phyloP scores from a whole-genome alignment of 2,888 invertebrate genomes.

The Drosophila anomalata region DNA sequence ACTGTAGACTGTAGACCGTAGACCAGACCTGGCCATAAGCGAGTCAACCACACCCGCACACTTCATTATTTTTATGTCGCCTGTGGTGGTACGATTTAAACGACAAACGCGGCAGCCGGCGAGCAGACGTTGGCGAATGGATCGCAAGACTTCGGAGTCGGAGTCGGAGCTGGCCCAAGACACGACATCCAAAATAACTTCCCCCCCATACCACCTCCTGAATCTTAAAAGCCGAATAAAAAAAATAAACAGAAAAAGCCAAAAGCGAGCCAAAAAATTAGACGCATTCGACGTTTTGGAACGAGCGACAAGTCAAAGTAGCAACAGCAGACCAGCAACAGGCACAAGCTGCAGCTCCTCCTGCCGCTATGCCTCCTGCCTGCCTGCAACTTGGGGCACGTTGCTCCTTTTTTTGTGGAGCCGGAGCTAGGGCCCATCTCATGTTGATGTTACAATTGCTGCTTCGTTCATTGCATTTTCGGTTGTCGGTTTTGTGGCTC shows the following conservation, averaged over 20 bases:
- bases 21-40: slow-evolving; percentile 49
- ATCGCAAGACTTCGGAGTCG: slow-evolving; percentile 19
- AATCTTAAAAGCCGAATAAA: slow-evolving; percentile 5
- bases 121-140: slow-evolving; percentile 48
- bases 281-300: slow-evolving; percentile 77
- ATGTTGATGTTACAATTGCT: slow-evolving; percentile 78
- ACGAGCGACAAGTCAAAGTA: slow-evolving; percentile 76
- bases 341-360: slow-evolving; percentile 52
- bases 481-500: slow-evolving; percentile 34
- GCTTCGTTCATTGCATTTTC: slow-evolving; percentile 46
- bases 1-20: slow-evolving; percentile 1
- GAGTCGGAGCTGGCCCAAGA: slow-evolving; percentile 41
- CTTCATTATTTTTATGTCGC: slow-evolving; percentile 84
- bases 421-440: slow-evolving; percentile 63
- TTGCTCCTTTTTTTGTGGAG: slow-evolving; percentile 43
- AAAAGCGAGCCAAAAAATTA: slow-evolving; percentile 67
- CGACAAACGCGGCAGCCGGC: slow-evolving; percentile 65
- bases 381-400: slow-evolving; percentile 28
- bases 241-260: slow-evolving; percentile 39
- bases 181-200: slow-evolving; percentile 68
- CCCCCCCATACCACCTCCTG: background rate
- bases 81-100: slow-evolving; percentile 82
- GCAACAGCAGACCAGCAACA: slow-evolving; percentile 37
- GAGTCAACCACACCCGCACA: slow-evolving; percentile 84
- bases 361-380: slow-evolving; percentile 11